Conservation (phyloP, 2,113 vertebrate genomes). For the Ranitomeya variabilis region DNA sequence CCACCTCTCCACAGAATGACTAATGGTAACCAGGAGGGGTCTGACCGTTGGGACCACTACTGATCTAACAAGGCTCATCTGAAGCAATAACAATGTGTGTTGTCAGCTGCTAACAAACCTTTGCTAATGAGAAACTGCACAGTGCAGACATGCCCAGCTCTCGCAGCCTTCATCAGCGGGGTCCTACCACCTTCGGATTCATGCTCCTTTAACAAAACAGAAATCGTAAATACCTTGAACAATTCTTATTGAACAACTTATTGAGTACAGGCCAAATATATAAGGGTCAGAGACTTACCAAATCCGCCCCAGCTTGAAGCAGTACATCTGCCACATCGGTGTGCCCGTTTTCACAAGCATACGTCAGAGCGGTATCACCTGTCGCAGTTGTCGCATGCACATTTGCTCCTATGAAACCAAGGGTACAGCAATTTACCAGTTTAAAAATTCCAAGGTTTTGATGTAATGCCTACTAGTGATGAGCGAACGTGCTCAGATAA, state of each 20-base stretch:
- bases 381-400: conserved; percentile 97
- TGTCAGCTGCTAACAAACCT: conserved; percentile 70
- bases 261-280: neutral
- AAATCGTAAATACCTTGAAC: neutral
- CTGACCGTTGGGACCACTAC: too few relatives aligned
- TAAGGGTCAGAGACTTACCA: conserved; percentile 74
- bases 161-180: conserved; percentile 97
- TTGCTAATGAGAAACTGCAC: conserved; percentile 99
- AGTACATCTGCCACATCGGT: conserved; percentile 97
- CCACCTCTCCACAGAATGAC: too few relatives aligned
- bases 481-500: too few relatives aligned
- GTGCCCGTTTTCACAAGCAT: conserved; percentile 97
- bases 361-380: conserved; percentile 94
- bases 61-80: neutral
- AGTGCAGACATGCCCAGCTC: conserved; percentile 97
- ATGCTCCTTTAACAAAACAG: conserved; percentile 80
- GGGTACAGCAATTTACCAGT: neutral
- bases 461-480: neutral
- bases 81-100: neutral
- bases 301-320: conserved; percentile 93
- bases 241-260: neutral
- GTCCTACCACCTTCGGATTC: conserved; percentile 98
- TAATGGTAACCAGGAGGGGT: too few relatives aligned
- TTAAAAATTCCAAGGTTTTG: neutral
- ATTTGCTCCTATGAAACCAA: conserved; percentile 82